phyloP scores from a whole-genome alignment of 2,797 vertebrate genomes.

The Zenarchopterus dispar region DNA sequence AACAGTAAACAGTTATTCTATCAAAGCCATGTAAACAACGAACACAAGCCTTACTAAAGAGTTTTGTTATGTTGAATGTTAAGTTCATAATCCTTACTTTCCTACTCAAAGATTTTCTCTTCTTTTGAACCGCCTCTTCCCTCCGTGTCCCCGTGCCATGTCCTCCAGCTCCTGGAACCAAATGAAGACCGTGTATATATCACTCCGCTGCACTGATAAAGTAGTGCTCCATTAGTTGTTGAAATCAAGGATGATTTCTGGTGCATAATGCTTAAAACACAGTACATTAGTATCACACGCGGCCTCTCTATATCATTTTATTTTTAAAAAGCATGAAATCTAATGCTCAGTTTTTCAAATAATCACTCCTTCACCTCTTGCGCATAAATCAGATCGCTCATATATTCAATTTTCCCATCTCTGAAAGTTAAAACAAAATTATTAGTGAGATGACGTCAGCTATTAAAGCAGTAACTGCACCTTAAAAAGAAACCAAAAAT shows the following conservation, averaged over 20 bases:
- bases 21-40: slow-evolving; percentile 64
- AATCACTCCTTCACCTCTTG: neutral
- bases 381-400: neutral
- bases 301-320: fast-evolving
- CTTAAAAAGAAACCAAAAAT: fast-evolving
- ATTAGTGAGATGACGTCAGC: no score
- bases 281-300: fast-evolving
- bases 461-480: fast-evolving
- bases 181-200: slow-evolving; percentile 77
- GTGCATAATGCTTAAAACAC: neutral
- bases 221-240: slow-evolving; percentile 44
- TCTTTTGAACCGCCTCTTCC: slow-evolving; percentile 52
- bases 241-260: fast-evolving
- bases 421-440: neutral
- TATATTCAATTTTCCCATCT: slow-evolving; percentile 7
- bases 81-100: slow-evolving; percentile 29
- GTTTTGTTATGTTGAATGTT: slow-evolving; percentile 3
- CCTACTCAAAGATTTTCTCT: slow-evolving; percentile 17
- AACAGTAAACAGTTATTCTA: neutral
- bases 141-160: slow-evolving; percentile 66
- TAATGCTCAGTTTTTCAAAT: no score
- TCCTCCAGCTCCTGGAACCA: slow-evolving; percentile 76
- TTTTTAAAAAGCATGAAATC: no score
- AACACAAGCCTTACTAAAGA: neutral
- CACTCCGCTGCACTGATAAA: slow-evolving; percentile 77